Conservation (phyloP, 2,113 vertebrate species). For the Probosciger aterrimus region DNA sequence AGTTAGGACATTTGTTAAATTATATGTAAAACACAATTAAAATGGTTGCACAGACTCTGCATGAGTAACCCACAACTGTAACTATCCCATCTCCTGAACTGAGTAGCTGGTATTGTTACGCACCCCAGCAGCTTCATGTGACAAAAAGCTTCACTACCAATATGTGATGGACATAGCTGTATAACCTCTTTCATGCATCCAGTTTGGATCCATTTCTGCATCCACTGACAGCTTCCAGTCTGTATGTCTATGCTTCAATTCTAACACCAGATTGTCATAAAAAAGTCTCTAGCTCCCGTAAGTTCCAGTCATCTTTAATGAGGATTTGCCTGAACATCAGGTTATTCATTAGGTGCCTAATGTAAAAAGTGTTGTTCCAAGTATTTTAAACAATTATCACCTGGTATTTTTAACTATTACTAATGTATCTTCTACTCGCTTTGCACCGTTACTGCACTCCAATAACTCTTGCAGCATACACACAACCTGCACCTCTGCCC, state of each 20-base stretch:
- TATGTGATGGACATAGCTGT: accelerated
- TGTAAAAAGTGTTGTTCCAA: not conserved
- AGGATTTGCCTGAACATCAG: not conserved
- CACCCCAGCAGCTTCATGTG: not conserved
- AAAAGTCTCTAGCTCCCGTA: not conserved
- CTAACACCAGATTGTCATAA: not conserved
- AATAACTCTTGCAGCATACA: accelerated
- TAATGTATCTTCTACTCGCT: accelerated
- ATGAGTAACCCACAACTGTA: not conserved
- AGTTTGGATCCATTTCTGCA: not conserved
- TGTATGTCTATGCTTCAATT: not conserved
- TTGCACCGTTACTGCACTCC: not conserved
- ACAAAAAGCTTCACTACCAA: not conserved
- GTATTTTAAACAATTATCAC: not conserved
- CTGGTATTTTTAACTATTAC: not conserved
- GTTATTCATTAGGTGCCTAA: not conserved
- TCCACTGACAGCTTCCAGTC: not conserved
- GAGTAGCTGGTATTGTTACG: not conserved
- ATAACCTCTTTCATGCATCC: not conserved
- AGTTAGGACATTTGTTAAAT: too few species aligned
- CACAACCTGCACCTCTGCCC: not conserved
- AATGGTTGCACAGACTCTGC: not conserved
- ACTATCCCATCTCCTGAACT: not conserved
- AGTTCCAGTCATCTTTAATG: not conserved
- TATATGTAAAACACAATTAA: not conserved